phyloP scores from a whole-genome alignment of 2,113 vertebrate species.

The Morphnarchus princeps region DNA sequence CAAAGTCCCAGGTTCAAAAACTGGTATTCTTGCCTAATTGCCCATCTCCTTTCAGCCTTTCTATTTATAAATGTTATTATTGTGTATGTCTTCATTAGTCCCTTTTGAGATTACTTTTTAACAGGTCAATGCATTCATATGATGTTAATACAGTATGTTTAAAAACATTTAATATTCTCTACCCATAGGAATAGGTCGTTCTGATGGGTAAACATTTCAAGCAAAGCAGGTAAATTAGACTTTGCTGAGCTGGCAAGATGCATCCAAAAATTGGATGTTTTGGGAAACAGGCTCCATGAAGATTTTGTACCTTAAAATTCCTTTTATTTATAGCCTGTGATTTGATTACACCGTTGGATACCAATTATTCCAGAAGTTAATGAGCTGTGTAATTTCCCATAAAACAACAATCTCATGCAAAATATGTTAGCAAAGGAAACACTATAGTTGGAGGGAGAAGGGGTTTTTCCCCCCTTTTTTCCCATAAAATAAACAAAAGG shows the following conservation, averaged over 20 bases:
- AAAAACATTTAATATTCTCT: neutral
- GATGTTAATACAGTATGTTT: neutral
- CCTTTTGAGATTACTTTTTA: neutral
- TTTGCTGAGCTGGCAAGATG: neutral
- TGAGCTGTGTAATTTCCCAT: slow-evolving; percentile 22
- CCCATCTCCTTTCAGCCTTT: neutral
- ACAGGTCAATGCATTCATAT: neutral
- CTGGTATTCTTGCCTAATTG: neutral
- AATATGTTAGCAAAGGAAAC: slow-evolving; percentile 24
- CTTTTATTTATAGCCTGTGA: slow-evolving; percentile 18
- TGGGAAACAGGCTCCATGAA: neutral
- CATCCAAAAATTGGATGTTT: neutral
- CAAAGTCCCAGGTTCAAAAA: neutral
- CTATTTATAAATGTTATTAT: neutral
- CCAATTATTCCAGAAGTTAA: slow-evolving; percentile 30
- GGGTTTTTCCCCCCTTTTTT: fast-evolving
- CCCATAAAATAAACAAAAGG: slow-evolving; percentile 8
- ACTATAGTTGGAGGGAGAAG: neutral
- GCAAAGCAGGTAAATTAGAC: neutral
- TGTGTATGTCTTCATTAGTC: neutral
- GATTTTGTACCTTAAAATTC: neutral
- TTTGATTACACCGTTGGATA: slow-evolving; percentile 18
- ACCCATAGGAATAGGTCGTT: neutral
- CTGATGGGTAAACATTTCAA: neutral
- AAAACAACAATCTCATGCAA: slow-evolving; percentile 9